Evolutionary conservation across 2,888 invertebrate species (phyloP), one percentile per base, ranked within the genome.

Genomic region (Cataglyphis rosenhaueri): DNA sequence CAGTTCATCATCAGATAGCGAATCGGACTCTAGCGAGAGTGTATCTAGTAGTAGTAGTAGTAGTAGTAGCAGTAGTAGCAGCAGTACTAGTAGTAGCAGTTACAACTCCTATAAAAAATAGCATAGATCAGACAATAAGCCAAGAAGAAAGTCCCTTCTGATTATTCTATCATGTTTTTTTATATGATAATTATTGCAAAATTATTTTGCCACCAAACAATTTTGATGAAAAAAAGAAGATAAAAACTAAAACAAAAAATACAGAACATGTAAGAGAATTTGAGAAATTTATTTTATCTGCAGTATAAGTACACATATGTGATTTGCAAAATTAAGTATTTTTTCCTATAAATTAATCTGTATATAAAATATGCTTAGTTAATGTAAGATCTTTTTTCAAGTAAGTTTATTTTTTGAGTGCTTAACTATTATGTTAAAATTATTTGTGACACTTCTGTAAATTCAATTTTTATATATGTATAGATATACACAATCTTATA

Each of bases 21-120:
- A 92, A 70, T 93, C 94, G 2, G 92, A 92, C 76, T 93, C 94
- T 64, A 93, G 91, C 79, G 90, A 92, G 18, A 92, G 91, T 85
- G 85, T 86, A 57, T 92, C 92, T 4, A 92, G 91, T 61, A 92
- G 91, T 35, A 93, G 89, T 61, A 91, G 87, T 57, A 88, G 87
- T 41, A 90, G 87, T 59, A 91, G 89, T 89, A 88, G 89, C 76
- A 91, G 90, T 32, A 91, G n/a, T 1, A n/a, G 8, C n/a, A n/a
- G n/a, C 15, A 48, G 18, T 38, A 38, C 38, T 25, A 89, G 84
- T 68, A 91, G 84, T 44, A 86, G 87, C 52, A 87, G 83, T 73
- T 89, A 87, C 87, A 85, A 87, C 59, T 91, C 87, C 61, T 87
- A 86, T 12, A 64, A 75, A 9, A 15, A 79, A 79, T 68, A 79